Conservation (phyloP, 2,888 invertebrate species). For the Tortrix viridana region DNA sequence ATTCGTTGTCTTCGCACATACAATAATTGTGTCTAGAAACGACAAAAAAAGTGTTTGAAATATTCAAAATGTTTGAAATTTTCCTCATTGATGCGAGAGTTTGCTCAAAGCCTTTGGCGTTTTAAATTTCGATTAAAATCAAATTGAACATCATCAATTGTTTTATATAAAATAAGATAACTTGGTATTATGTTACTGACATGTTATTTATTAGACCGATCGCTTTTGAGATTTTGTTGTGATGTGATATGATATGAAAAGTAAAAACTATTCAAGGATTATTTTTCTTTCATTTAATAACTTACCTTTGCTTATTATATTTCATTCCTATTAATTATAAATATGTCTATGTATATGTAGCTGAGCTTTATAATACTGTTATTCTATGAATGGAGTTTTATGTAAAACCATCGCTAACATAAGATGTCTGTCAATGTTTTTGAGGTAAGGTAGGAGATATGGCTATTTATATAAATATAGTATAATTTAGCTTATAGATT, state of each 20-base stretch:
- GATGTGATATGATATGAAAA: constrained; percentile 67
- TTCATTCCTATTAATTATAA: constrained; percentile 49
- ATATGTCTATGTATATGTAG: constrained; percentile 61
- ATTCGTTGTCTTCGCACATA: constrained; percentile 60
- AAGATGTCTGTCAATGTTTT: constrained; percentile 33
- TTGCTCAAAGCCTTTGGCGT: constrained; percentile 71
- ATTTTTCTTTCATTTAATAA: constrained; percentile 65
- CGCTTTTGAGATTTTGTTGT: constrained; percentile 71
- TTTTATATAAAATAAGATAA: constrained; percentile 15
- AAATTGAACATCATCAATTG: constrained; percentile 55
- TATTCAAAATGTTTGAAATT: constrained; percentile 51
- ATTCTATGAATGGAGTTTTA: constrained; percentile 49
- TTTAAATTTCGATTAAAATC: constrained; percentile 50
- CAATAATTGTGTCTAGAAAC: constrained; percentile 70
- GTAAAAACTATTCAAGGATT: constrained; percentile 69
- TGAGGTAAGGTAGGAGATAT: constrained; percentile 31
- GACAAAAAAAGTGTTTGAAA: constrained; percentile 56
- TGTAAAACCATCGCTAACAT: constrained; percentile 36
- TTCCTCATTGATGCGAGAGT: constrained; percentile 66
- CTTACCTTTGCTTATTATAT: constrained; percentile 52
- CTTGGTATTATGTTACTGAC: constrained; percentile 50
- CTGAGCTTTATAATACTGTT: constrained; percentile 63
- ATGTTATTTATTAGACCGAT: constrained; percentile 62
- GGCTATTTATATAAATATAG: constrained; percentile 48
- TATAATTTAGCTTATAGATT: constrained; percentile 57